phyloP scores from a whole-genome alignment of 2,113 vertebrate genomes.

The Engraulis encrasicolus region DNA sequence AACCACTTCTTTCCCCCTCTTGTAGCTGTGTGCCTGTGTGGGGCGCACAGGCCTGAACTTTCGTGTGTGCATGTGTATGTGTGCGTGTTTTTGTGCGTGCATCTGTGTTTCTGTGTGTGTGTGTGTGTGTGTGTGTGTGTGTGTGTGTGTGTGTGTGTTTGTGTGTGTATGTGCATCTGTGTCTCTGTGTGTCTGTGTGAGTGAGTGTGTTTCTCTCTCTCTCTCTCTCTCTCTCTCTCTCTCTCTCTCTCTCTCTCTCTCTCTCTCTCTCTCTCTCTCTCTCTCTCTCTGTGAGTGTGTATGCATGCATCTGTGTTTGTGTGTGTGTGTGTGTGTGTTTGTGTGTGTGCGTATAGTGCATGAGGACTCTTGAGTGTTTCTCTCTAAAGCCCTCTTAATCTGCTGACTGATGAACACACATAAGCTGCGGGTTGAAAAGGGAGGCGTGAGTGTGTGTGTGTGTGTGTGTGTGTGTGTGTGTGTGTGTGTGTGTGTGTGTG shows the following conservation, averaged over 20 bases:
- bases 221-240: not conserved
- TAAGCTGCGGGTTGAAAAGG: not conserved
- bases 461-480: not conserved
- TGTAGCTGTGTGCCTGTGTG: slow-evolving; percentile 30
- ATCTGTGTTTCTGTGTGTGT: not conserved
- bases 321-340: not conserved
- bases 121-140: slow-evolving; percentile 2
- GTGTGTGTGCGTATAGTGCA: not conserved
- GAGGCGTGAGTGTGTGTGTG: not conserved
- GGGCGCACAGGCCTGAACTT: not conserved
- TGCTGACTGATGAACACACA: slow-evolving; percentile 18
- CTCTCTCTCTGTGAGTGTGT: not conserved
- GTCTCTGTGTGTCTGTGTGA: not conserved
- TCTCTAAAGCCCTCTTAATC: slow-evolving; percentile 11
- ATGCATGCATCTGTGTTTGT: not conserved
- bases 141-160: too few relatives aligned
- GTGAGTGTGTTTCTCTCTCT: not conserved
- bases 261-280: not conserved
- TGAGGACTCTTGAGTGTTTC: slow-evolving; percentile 1
- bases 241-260: not conserved
- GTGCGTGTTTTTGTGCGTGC: too few relatives aligned
- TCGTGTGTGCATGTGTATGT: too few relatives aligned
- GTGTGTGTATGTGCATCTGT: too few relatives aligned
- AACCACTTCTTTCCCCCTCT: not conserved
- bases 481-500: not conserved